Evolutionary conservation across 2,888 invertebrate species (phyloP), one percentile per base, ranked within the genome.

Genomic region (Athalia rosae): DNA sequence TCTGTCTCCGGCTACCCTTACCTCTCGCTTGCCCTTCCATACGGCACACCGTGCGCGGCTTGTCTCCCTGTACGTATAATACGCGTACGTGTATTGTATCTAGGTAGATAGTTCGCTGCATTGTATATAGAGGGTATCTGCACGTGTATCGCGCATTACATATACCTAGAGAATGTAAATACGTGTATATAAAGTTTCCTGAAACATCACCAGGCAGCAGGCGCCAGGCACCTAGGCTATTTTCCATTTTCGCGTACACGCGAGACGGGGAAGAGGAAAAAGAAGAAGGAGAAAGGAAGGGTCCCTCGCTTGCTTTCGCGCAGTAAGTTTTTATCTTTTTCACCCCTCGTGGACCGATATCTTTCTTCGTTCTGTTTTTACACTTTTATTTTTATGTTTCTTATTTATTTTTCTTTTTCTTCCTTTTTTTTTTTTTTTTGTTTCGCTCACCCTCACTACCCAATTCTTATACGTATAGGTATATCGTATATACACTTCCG

Each of bases 231-330:
- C 71, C 71, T 53, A 53, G 28, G 28, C 28, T 58, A 71, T 71
- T 71, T 45, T 56, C 56, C 56, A 71, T 71, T 71, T 71, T 71
- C 71, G 28, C 58, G 58, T 45, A 58, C 50, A 58, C 71, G 71
- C 58, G 58, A 71, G 58, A 8, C 58, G 11, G 6, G n/a, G 41
- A 11, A 58, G 58, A 58, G 13, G 8, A 11, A 58, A 13, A 7
- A 58, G 5, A 58, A 11, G 3, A 58, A 58, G 8, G 58, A 58
- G 58, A 58, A 58, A 58, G 58, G n/a, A 64, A n/a, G 15, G n/a
- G 28, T 15, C 50, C 48, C 67, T 41, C 58, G 8, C 15, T 43
- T 7, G 28, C 58, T 9, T 74, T 61, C 45, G 43, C 50, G 61
- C 41, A 61, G 59, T 50, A 62, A 62, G 61, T 48, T 62, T 74